Evolutionary conservation across 2,797 vertebrate species (phyloP).

Genomic region (Rhincodon typus): DNA sequence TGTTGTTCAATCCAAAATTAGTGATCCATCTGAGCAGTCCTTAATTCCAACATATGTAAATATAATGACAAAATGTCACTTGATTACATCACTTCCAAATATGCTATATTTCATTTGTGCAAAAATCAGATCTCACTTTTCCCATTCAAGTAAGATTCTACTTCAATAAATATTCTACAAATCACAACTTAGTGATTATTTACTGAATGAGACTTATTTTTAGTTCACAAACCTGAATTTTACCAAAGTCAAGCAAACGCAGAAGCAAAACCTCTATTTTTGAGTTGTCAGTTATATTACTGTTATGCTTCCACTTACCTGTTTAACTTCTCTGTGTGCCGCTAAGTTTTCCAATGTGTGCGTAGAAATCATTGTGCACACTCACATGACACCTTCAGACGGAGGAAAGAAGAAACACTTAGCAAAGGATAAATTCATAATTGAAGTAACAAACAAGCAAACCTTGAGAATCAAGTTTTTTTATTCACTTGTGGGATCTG

Average conservation of each 20-base stretch:
- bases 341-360: slow-evolving; percentile 60
- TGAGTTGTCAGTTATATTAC: not conserved
- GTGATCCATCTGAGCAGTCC: not conserved
- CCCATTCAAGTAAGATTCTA: not conserved
- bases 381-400: slow-evolving; percentile 61
- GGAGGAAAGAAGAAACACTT: slow-evolving; percentile 37
- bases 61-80: not conserved
- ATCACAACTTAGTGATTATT: not conserved
- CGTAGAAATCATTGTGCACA: slow-evolving; percentile 74
- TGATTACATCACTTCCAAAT: not conserved
- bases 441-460: not conserved
- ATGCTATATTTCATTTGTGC: not conserved
- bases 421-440: not conserved
- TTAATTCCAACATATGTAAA: not conserved
- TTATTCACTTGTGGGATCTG: too few species aligned
- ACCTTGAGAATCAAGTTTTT: not conserved
- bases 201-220: not conserved
- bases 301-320: slow-evolving; percentile 56
- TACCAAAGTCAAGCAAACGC: rapidly evolving
- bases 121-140: not conserved
- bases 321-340: slow-evolving; percentile 67
- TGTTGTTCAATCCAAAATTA: not conserved
- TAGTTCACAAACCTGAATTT: not conserved
- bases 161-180: not conserved
- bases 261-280: not conserved